Conservation (phyloP, 2,113 vertebrate genomes). For the Nanger granti region DNA sequence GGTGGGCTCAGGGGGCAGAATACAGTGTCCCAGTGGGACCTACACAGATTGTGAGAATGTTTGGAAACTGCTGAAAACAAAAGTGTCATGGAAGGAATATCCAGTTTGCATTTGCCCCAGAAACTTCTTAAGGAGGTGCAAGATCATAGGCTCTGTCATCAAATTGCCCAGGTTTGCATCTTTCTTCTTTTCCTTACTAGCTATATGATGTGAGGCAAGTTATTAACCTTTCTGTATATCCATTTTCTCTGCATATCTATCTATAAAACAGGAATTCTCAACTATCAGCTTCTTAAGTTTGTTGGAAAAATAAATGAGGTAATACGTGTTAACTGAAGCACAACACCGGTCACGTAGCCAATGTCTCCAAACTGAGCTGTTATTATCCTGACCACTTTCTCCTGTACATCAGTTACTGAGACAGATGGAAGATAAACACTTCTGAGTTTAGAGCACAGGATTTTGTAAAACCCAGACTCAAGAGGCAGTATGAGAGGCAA, state of each 20-base stretch:
- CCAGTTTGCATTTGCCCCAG: background rate
- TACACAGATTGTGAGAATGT: background rate
- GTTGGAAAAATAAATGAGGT: background rate
- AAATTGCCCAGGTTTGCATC: background rate
- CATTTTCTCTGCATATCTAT: background rate
- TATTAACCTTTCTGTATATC: background rate
- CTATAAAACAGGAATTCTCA: background rate
- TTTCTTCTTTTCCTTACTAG: background rate
- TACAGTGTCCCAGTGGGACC: background rate
- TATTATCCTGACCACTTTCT: background rate
- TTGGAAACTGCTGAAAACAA: background rate
- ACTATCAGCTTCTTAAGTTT: background rate
- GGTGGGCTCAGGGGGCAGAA: background rate
- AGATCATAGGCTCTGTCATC: background rate
- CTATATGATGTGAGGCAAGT: background rate
- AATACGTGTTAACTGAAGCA: background rate
- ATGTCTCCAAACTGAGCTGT: background rate
- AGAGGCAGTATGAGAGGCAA: background rate
- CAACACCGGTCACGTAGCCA: background rate
- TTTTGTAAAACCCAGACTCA: background rate
- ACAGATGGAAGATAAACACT: background rate
- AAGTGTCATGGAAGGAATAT: background rate
- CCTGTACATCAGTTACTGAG: background rate
- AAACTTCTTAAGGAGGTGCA: background rate
- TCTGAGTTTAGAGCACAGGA: background rate